Base-by-base conservation (phyloP, 2,888 invertebrate species). In the Nineta flava region DNA sequence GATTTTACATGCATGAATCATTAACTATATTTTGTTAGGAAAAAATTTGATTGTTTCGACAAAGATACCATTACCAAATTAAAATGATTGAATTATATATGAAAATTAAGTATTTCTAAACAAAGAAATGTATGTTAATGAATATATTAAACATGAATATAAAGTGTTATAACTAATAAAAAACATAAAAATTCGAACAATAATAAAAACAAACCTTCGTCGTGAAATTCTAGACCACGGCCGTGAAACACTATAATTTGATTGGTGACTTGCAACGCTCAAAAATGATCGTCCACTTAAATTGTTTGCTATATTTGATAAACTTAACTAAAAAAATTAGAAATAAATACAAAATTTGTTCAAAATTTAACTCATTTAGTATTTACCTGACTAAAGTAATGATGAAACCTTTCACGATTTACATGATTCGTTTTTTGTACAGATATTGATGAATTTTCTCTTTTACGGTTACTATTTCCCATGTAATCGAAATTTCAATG, bases 211-310 rank as follows among this genome's bases (percentile, higher is more conserved):
- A 69, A 65, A 80, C 80, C 79, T 79, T 71, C 75, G 72, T 61
- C 77, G 67, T 59, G 79, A 79, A 59, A 75, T 69, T 59, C 78
- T 74, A 60, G 79, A 80, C 77, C 78, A 81, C 62, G 79, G 77
- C 61, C 76, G 73, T 57, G 74, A 73, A 62, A 73, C 70, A 64
- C 77, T 77, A 63, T 71, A 74, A 52, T 71, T 72, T 31, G 77
- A 76, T 65, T 73, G 74, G 63, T 72, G 73, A 62, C 77, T 78
- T 55, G 70, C 70, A 55, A 72, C 66, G 62, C 77, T 78, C 54
- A 68, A 64, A 66, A 74, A 73, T 56, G 77, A 77, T 60, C 74
- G 71, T 59, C 74, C 75, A 66, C 76, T 77, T 59, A 75, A 67
- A 66, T 75, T 75, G 61, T 70, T 73, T 61, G 73, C 71, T 64